These are phyloP conservation scores for Mastomys natalensis DNA, from an alignment of 2,113 vertebrate species.

Conservation along the genomic window DNA sequence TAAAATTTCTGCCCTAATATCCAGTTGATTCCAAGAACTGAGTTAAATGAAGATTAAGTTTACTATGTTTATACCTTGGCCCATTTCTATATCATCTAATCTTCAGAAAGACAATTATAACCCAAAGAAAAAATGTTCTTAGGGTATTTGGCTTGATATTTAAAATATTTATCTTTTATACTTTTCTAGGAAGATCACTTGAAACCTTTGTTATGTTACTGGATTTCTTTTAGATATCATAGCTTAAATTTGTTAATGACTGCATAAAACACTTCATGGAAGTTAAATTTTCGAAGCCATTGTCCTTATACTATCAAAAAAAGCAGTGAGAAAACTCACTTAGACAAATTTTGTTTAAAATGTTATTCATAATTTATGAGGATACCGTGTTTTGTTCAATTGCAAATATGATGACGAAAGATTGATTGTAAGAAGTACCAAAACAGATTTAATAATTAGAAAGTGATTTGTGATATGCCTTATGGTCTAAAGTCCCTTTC, in stretches of 20 bases:
- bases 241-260: not conserved
- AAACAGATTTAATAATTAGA: not conserved
- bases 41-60: conserved; percentile 27
- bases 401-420: not conserved
- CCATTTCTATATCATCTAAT: not conserved
- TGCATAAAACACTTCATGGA: not conserved
- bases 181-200: not conserved
- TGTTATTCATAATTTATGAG: not conserved
- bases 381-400: not conserved
- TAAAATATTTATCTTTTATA: not conserved
- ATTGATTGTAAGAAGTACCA: not conserved
- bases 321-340: not conserved
- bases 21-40: not conserved
- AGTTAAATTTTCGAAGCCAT: conserved; percentile 27
- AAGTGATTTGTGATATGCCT: not conserved
- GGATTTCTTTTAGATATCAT: not conserved
- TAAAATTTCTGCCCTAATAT: not conserved
- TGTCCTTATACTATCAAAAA: not conserved
- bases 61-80: not conserved
- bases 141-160: not conserved
- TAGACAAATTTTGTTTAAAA: not conserved
- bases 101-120: not conserved
- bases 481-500: not conserved
- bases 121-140: not conserved
- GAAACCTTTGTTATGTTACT: not conserved